Evolutionary conservation across 2,113 vertebrate genomes (phyloP).

Genomic region (Phoenicopterus ruber): DNA sequence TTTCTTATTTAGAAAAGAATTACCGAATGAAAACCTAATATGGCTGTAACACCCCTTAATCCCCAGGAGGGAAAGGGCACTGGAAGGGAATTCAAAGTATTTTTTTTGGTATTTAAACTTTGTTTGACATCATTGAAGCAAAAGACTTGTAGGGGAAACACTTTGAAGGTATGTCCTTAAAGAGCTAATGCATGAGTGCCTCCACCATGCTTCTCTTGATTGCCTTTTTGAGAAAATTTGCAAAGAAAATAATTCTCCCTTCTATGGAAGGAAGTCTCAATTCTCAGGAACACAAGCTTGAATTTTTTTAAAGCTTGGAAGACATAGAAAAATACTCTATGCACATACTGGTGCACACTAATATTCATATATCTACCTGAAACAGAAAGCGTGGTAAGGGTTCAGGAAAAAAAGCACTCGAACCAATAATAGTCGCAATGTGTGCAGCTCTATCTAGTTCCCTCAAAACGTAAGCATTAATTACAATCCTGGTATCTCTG

Average conservation of each 20-base stretch:
- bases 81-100: constrained; percentile 31
- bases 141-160: neutral
- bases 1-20: constrained; percentile 57
- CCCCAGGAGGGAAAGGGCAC: constrained; percentile 3
- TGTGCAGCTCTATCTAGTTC: neutral
- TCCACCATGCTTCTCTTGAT: neutral
- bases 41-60: neutral
- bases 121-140: constrained; percentile 24
- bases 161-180: constrained; percentile 26
- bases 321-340: neutral
- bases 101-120: constrained; percentile 29
- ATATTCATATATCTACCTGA: neutral
- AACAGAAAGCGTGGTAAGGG: neutral
- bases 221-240: constrained; percentile 17
- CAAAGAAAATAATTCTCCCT: constrained; percentile 8
- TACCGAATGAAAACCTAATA: constrained; percentile 12
- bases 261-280: neutral
- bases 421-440: neutral
- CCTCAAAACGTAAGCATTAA: neutral
- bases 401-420: neutral
- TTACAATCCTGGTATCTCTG: neutral
- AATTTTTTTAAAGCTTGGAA: neutral
- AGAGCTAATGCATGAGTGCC: neutral
- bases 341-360: neutral
- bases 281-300: neutral